Conservation (phyloP, 2,888 invertebrate species). For the Glaucopsyche alexis region DNA sequence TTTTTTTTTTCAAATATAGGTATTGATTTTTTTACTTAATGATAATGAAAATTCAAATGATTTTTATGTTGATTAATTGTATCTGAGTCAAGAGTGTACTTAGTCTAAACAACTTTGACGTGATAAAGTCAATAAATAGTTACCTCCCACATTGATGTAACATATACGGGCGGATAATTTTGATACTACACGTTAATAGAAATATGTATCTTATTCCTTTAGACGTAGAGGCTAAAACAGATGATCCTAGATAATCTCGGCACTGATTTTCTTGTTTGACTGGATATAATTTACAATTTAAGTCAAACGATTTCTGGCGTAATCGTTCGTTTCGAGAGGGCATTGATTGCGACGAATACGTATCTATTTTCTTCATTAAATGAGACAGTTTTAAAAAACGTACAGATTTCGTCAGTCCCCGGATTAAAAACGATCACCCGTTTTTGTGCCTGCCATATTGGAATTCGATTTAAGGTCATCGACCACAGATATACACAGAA, state of each 20-base stretch:
- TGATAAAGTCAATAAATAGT: constrained; percentile 31
- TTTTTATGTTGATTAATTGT: constrained; percentile 22
- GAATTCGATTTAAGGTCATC: constrained; percentile 12
- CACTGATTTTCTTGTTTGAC: constrained; percentile 27
- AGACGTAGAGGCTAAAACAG: neutral
- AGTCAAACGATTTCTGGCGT: constrained; percentile 33
- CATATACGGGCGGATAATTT: constrained; percentile 18
- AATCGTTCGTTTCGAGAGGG: constrained; percentile 32
- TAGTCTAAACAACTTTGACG: constrained; percentile 28
- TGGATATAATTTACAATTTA: constrained; percentile 33
- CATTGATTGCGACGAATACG: constrained; percentile 40
- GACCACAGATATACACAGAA: constrained; percentile 11
- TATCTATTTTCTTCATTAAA: constrained; percentile 66
- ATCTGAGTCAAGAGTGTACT: constrained; percentile 9
- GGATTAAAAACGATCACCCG: constrained; percentile 11
- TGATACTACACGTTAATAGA: neutral
- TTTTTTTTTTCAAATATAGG: no score
- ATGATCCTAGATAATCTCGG: neutral
- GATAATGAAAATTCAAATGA: neutral
- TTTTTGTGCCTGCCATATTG: constrained; percentile 14
- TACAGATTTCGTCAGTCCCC: constrained; percentile 35
- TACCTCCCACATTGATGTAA: constrained; percentile 32
- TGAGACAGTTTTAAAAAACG: constrained; percentile 46
- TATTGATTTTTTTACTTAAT: no score
- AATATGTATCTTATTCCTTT: neutral